Base-by-base conservation (phyloP, 2,113 vertebrate genomes). In the Tretioscincus oriximinensis region DNA sequence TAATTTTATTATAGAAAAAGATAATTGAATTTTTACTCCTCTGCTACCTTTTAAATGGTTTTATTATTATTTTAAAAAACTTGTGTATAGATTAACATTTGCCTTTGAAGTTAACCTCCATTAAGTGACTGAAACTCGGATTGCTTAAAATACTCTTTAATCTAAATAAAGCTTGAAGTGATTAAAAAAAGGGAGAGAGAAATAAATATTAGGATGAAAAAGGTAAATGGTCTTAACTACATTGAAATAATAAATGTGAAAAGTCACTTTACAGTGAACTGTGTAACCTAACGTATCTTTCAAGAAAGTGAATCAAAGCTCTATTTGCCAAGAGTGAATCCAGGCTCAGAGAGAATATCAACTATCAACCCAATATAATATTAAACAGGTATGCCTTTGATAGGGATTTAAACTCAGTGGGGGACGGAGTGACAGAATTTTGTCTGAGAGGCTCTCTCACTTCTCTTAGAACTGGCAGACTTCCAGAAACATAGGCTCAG, bases 261-360 rank as follows among this genome's bases (percentile, higher is more conserved):
- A 84, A 83, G 16, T 82, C 71, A 69, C 41, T 76, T 85, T 47
- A 63, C 18, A 64, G 63, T 68, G 81, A 86, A 66, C 66, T 81
- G 47, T 63, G 65, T 29, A 81, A 54, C 64, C 78, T 47, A 54
- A 72, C 61, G 60, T 1, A 71, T 47, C 61, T 83, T 41, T 70
- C 49, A 77, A 18, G 31, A 64, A 69, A 82, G 73, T 51, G 45
- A 63, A 67, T 87, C 68, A 80, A 71, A 88, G 4, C 64, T 91
- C 28, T 11, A 75, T 26, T 77, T 86, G 51, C n/a, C 0, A 29
- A n/a, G 54, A 81, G 65, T 66, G 51, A 49, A 78, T 45, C 41
- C 80, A 78, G 87, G 58, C 78, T 90, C 80, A 80, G 83, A 72
- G 69, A 72, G 83, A 90, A 88, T 78, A 58, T 77, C 82, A 90